Evolutionary conservation across 1,140 invertebrate genomes (phyloP), one percentile per base, ranked within the genome.

Genomic region (Aphidius ervi): DNA sequence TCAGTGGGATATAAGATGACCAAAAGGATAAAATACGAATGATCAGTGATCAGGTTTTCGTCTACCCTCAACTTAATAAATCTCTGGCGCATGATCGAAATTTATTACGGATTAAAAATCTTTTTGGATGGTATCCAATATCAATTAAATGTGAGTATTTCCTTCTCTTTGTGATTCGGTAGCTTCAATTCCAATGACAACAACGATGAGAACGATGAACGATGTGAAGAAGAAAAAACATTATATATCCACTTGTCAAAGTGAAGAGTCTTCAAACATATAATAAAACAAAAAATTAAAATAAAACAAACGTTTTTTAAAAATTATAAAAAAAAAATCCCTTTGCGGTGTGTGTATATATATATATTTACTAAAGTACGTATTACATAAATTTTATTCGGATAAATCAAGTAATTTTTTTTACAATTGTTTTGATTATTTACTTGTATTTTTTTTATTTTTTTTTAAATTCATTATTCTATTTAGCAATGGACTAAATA

Each of bases 101-200:
- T 74, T 74, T 73, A 74, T 71, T 68, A 67, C 62, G 63, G 63
- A 72, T 72, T 70, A 70, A 72, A 66, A 69, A 64, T 65, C 61
- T 56, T 59, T 59, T 50, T 60, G 63, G 52, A 31, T 31, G 23
- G 23, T 31, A 31, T 56, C 63, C 46, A 49, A 71, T 74, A 74
- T 73, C 70, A 72, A 74, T 74, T 74, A 72, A 72, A 71, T 54
- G 50, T 53, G 20, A 37, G 52, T 37, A 41, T 54, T 54, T 42
- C 40, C 7, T 41, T 41, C 57, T 37, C 31, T 20, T 58, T 45
- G 6, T 50, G 46, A 7, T 50, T 40, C 46, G n/a, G n/a, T 9
- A 31, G 16, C 6, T 9, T 54, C 39, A n/a, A n/a, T 9, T 5
- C 40, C 7, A 54, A 9, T 54, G 39, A 54, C 41, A 41, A 37